A percentile compares a stretch with the other conserved stretches of the same genome.
Evolutionary conservation across 2,888 invertebrate genomes (phyloP).

Genomic region (Palloptera scutellata): DNA sequence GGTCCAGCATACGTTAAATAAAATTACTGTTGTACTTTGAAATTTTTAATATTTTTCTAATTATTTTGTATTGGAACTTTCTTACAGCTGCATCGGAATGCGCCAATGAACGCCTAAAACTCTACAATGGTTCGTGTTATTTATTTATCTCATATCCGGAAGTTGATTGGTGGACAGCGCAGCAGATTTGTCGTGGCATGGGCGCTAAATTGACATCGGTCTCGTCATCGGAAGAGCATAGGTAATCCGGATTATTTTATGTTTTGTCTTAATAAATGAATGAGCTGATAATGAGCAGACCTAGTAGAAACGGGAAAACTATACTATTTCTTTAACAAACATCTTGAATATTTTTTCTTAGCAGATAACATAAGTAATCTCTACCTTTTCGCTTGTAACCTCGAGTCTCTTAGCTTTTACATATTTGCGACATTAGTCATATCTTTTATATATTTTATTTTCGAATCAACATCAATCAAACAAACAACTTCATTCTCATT

Average conservation of each 20-base stretch:
- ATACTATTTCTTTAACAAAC: no score
- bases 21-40: no score
- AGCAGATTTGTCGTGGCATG: constrained; percentile 75
- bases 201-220: constrained; percentile 77
- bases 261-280: background rate
- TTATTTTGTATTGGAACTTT: background rate
- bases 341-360: no score
- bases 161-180: constrained; percentile 76
- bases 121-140: constrained; percentile 78
- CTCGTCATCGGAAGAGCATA: constrained; percentile 73
- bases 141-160: constrained; percentile 79
- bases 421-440: no score
- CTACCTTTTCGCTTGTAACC: no score
- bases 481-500: background rate
- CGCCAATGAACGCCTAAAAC: constrained; percentile 73
- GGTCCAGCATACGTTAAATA: no score
- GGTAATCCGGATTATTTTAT: constrained; percentile 47
- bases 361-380: no score
- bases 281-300: no score
- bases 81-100: constrained; percentile 71
- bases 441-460: no score
- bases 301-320: no score
- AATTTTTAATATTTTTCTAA: no score
- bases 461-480: background rate
- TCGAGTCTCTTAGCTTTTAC: no score